Evolutionary conservation across 2,888 invertebrate species (phyloP).

Genomic region (Ypsolopha scabrella): DNA sequence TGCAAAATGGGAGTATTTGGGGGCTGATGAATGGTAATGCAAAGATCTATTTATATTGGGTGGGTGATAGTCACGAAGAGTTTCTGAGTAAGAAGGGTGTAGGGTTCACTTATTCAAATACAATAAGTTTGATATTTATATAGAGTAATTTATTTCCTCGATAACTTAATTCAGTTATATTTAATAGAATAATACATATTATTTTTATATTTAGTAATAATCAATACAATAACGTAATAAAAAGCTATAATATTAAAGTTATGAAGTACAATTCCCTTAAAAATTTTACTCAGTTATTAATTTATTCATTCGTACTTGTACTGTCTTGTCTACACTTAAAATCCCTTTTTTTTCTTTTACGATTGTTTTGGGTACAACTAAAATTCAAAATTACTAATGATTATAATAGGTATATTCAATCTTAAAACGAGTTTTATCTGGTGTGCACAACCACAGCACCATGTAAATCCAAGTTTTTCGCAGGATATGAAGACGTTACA

Average conservation of each 20-base stretch:
- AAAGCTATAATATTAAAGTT: no score
- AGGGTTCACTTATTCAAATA: conserved; percentile 12
- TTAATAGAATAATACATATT: background rate
- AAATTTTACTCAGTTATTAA: no score
- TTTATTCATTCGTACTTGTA: no score
- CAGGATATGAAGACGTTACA: conserved; percentile 38
- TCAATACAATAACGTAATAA: no score
- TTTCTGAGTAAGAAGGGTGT: conserved; percentile 19
- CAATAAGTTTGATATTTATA: conserved; percentile 15
- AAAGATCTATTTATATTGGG: conserved; percentile 33
- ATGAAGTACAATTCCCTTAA: no score
- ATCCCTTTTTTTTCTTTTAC: no score
- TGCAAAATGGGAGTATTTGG: conserved; percentile 7
- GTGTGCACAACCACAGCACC: conserved; percentile 17
- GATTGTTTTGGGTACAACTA: no score
- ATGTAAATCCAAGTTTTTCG: conserved; percentile 14
- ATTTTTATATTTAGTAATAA: no score
- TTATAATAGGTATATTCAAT: no score
- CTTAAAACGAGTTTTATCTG: no score
- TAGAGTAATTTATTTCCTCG: conserved; percentile 17
- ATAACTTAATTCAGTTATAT: background rate
- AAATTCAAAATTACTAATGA: no score
- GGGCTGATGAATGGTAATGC: conserved; percentile 5
- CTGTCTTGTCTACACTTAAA: no score
- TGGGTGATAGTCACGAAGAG: conserved; percentile 25